Evolutionary conservation across 2,113 vertebrate genomes (phyloP), one percentile per base, ranked within the genome.

Genomic region (Pantherophis guttatus): DNA sequence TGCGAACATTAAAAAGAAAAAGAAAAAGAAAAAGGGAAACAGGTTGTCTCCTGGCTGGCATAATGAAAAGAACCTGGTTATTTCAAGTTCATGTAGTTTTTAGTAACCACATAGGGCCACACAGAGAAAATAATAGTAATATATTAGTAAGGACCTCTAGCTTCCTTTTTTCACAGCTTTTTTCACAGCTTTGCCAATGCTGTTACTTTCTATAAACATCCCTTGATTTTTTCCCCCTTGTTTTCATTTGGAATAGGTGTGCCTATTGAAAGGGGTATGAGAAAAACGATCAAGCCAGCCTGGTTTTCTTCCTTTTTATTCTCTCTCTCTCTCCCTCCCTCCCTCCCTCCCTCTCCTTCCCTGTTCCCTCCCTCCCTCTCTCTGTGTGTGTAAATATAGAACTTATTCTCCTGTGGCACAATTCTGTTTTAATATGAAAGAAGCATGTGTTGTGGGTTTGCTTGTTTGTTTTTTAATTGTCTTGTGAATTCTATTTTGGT

Each of bases 351-450:
- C 54, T 1, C 54, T 19, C 54, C 0, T 15, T 33, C 33, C 33
- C 33, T 33, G 33, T 33, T 33, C 33, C 33, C 33, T 19, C 15
- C 3, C 4, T 19, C 15, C 1, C 10, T 11, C 10, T 1, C 10
- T 11, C 52, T 44, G 44, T 44, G 44, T 44, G 44, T 44, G 55
- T 57, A 94, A 97, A 96, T 70, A 70, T 96, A 96, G 96, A 93
- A 94, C 95, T 97, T 95, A 95, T 96, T 94, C 95, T 96, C 95
- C 92, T 44, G 88, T 95, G 95, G 95, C 96, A 97, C 95, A 97
- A 94, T 95, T 97, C 95, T 97, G 95, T 96, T 97, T 70, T 95
- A 97, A 95, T 97, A 97, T 95, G 93, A 97, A 97, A 95, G 93
- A 93, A 97, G 97, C 91, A 93, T 97, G 97, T 88, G 93, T 33